These are phyloP conservation scores for Synanceia verrucosa DNA, from an alignment of 2,797 vertebrate species.

Conservation along the genomic window DNA sequence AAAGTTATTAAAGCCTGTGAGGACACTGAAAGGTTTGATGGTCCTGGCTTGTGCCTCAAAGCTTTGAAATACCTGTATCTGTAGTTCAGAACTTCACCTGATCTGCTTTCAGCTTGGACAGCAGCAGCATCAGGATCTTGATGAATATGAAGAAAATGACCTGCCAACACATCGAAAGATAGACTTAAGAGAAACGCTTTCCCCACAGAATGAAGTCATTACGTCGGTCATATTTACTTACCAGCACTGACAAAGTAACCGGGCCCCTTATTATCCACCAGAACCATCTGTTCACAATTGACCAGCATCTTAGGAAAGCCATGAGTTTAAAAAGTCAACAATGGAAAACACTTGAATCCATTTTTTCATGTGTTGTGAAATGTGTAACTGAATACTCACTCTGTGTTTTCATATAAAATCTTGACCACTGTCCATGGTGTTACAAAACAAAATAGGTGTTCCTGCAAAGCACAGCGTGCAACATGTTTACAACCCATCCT, in stretches of 20 bases:
- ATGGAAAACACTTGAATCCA: neutral
- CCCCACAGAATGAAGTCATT: no score
- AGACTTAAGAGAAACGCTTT: neutral
- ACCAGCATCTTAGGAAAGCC: constrained; percentile 88
- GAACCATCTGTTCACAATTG: constrained; percentile 84
- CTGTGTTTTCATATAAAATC: constrained; percentile 81
- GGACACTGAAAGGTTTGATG: neutral
- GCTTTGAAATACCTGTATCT: constrained; percentile 96
- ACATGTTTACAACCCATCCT: neutral
- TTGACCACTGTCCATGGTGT: constrained; percentile 82
- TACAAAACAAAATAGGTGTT: constrained; percentile 83
- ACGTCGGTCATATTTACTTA: no score
- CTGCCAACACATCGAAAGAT: constrained; percentile 74
- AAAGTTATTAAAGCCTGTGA: neutral
- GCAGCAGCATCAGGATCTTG: constrained; percentile 92
- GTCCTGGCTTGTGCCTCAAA: no score
- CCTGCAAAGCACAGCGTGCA: constrained; percentile 58
- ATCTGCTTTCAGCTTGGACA: constrained; percentile 95
- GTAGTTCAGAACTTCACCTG: constrained; percentile 93
- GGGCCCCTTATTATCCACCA: constrained; percentile 97
- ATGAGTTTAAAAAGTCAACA: neutral
- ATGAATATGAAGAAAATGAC: constrained; percentile 95
- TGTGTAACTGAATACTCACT: constrained; percentile 62
- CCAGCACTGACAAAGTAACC: constrained; percentile 86
- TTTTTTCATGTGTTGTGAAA: neutral